Conservation (phyloP, 1,140 invertebrate species). For the Platyscapa corneri region DNA sequence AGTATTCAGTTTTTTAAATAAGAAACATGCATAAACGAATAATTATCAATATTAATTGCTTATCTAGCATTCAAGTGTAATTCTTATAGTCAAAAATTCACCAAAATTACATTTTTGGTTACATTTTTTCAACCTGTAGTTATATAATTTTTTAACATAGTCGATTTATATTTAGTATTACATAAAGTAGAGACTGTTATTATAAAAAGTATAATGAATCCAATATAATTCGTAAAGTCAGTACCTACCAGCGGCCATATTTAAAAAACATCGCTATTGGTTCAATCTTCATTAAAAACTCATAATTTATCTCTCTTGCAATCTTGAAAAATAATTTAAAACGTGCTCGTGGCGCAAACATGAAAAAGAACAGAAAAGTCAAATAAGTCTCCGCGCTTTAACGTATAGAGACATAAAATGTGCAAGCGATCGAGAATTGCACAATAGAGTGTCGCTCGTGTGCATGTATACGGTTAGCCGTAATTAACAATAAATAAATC, state of each 20-base stretch:
- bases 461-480: not conserved
- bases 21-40: not conserved
- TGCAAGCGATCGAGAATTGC: conserved; percentile 17
- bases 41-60: not conserved
- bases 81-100: not conserved
- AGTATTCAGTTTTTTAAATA: not conserved
- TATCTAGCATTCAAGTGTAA: not conserved
- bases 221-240: not conserved
- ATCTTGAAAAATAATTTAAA: conserved; percentile 31
- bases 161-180: not conserved
- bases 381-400: conserved; percentile 31
- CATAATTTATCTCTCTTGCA: conserved; percentile 8
- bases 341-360: not conserved
- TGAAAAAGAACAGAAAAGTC: conserved; percentile 16
- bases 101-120: not conserved
- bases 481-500: conserved; percentile 54
- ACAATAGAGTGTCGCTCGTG: conserved; percentile 25
- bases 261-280: not conserved
- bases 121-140: not conserved
- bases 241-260: not conserved
- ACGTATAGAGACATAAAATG: conserved; percentile 7
- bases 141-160: not conserved
- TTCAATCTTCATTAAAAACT: conserved; percentile 9
- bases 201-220: not conserved
- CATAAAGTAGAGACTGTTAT: not conserved